Conservation (phyloP, 1,140 invertebrate genomes). For the Tenebrio molitor region DNA sequence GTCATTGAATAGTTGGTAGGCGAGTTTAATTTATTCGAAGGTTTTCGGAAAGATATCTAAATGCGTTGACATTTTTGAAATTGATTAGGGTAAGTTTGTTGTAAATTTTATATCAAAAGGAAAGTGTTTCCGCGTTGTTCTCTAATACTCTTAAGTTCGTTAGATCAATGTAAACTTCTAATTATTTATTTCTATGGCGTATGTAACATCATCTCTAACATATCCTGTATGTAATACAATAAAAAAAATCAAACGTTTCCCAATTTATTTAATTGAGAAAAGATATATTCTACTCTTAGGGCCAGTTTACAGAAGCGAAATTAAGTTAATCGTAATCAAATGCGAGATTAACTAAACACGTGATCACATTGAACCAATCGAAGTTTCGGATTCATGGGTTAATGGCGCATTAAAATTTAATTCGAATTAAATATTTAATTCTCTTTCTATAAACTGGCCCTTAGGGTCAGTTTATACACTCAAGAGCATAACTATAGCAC, state of each 20-base stretch:
- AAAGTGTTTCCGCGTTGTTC: background rate
- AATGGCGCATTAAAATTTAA: too few species aligned
- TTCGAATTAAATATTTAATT: too few species aligned
- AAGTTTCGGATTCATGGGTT: too few species aligned
- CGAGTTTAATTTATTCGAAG: background rate
- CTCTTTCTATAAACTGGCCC: too few species aligned
- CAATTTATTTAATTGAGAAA: too few species aligned
- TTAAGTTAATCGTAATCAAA: too few species aligned
- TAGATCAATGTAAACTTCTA: constrained; percentile 3
- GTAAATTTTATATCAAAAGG: constrained; percentile 1
- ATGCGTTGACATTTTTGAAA: background rate
- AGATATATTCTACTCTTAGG: too few species aligned
- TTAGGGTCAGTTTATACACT: too few species aligned
- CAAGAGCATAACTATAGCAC: too few species aligned
- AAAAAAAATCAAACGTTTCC: background rate
- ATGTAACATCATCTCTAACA: constrained; percentile 4
- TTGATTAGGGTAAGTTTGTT: background rate
- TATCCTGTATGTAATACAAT: constrained; percentile 7
- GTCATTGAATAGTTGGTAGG: background rate
- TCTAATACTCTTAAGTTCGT: background rate
- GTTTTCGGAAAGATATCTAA: background rate
- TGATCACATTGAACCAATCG: too few species aligned
- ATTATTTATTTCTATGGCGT: background rate
- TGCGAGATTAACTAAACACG: too few species aligned
- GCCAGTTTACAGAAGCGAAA: too few species aligned